Percentiles rank a stretch among this genome's conserved stretches.
phyloP scores from a whole-genome alignment of 1,140 invertebrate genomes.

The Drosophila burlai region DNA sequence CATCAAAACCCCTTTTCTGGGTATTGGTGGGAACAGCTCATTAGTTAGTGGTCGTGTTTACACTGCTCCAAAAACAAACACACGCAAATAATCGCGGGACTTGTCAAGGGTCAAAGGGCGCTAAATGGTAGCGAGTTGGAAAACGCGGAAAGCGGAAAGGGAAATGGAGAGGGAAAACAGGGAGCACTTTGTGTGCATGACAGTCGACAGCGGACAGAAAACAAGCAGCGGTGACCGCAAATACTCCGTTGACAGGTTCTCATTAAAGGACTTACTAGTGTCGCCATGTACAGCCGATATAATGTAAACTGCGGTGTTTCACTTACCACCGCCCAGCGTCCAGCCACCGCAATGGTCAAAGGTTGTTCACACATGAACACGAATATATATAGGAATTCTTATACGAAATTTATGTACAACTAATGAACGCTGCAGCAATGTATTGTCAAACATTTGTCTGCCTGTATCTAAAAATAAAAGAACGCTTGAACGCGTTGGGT shows the following conservation, averaged over 20 bases:
- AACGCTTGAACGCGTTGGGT: too few relatives aligned
- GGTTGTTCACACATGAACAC: background rate
- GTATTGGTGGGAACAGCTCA: constrained; percentile 9
- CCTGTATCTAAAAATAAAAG: too few relatives aligned
- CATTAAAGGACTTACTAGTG: constrained; percentile 49
- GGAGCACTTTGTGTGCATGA: constrained; percentile 28
- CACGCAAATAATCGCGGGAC: constrained; percentile 1
- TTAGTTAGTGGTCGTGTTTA: constrained; percentile 48
- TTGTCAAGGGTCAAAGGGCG: constrained; percentile 12
- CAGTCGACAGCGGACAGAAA: constrained; percentile 3
- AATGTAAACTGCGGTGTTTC: constrained; percentile 19
- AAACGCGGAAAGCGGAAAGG: background rate
- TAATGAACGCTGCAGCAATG: too few relatives aligned
- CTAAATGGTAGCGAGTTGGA: constrained; percentile 1
- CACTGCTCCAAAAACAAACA: constrained; percentile 13
- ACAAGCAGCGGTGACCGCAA: constrained; percentile 25
- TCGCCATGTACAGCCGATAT: constrained; percentile 18
- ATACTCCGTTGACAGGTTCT: constrained; percentile 47
- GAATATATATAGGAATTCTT: too few relatives aligned
- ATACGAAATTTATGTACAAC: too few relatives aligned
- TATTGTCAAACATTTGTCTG: too few relatives aligned
- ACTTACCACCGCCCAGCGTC: background rate
- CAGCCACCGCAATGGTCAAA: background rate
- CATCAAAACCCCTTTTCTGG: background rate
- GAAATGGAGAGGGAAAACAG: background rate